phyloP scores from a whole-genome alignment of 2,797 vertebrate genomes.

The Mycteria americana region DNA sequence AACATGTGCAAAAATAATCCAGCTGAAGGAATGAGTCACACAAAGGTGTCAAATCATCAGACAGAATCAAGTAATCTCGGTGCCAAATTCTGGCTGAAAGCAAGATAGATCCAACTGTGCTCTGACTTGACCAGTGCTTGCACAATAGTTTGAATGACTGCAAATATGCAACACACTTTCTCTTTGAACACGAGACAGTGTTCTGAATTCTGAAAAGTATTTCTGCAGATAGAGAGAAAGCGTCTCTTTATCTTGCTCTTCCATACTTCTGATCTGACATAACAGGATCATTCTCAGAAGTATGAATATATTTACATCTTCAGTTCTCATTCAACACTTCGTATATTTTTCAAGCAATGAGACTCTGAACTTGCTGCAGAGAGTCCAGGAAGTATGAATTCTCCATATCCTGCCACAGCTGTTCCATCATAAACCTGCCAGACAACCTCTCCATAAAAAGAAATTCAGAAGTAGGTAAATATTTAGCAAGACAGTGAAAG shows the following conservation, averaged over 20 bases:
- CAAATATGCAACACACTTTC: neutral
- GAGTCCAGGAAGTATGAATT: neutral
- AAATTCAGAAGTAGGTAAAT: neutral
- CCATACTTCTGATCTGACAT: neutral
- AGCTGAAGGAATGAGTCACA: neutral
- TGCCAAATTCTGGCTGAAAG: slow-evolving; percentile 2
- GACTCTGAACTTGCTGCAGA: neutral
- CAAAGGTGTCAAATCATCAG: neutral
- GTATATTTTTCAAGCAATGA: neutral
- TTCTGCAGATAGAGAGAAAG: neutral
- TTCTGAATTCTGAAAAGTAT: neutral
- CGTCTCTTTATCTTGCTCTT: neutral
- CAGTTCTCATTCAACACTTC: neutral
- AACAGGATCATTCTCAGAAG: neutral
- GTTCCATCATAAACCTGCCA: neutral
- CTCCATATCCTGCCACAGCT: neutral
- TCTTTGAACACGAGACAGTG: accelerated
- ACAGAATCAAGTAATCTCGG: neutral
- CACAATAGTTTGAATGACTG: neutral
- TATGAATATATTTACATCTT: neutral
- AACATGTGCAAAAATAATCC: neutral
- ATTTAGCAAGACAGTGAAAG: neutral
- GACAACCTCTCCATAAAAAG: neutral
- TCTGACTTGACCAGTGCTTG: neutral
- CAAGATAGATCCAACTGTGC: neutral